phyloP scores from a whole-genome alignment of 2,888 invertebrate genomes.

The Arge pagana region DNA sequence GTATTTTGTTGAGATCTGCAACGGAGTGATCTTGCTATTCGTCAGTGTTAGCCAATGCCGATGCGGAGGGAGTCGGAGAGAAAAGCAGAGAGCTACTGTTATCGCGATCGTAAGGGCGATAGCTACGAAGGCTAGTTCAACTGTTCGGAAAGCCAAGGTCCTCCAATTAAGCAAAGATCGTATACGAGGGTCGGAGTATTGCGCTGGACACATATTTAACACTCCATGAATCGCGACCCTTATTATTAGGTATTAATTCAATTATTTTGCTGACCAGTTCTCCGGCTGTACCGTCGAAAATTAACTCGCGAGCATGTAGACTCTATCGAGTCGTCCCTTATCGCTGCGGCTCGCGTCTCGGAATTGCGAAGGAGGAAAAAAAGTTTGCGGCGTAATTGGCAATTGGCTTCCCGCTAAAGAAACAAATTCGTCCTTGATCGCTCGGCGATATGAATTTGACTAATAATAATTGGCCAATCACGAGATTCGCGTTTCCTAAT shows the following conservation, averaged over 20 bases:
- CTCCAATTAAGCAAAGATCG: slow-evolving; percentile 57
- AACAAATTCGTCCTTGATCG: slow-evolving; percentile 7
- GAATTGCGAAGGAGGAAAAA: background rate
- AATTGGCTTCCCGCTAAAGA: no score
- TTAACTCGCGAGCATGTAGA: slow-evolving; percentile 3
- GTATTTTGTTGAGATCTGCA: no score
- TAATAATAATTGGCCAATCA: slow-evolving; percentile 21
- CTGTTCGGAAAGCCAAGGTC: slow-evolving; percentile 57
- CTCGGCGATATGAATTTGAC: slow-evolving; percentile 6
- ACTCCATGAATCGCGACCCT: slow-evolving; percentile 55
- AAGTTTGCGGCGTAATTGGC: no score
- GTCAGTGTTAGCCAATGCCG: slow-evolving; percentile 27
- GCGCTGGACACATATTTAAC: slow-evolving; percentile 55
- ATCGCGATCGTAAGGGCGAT: slow-evolving; percentile 44
- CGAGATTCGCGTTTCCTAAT: slow-evolving; percentile 4
- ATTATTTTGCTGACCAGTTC: slow-evolving; percentile 42
- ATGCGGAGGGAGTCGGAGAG: slow-evolving; percentile 40
- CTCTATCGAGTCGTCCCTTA: background rate
- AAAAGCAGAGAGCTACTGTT: slow-evolving; percentile 37
- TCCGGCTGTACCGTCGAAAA: slow-evolving; percentile 13
- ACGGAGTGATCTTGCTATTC: no score
- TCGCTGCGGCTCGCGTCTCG: background rate
- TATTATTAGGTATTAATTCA: slow-evolving; percentile 49
- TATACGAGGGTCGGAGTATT: slow-evolving; percentile 44
- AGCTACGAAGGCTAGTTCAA: slow-evolving; percentile 55